Base-by-base conservation (phyloP, 2,113 vertebrate genomes). In the Nymphicus hollandicus region DNA sequence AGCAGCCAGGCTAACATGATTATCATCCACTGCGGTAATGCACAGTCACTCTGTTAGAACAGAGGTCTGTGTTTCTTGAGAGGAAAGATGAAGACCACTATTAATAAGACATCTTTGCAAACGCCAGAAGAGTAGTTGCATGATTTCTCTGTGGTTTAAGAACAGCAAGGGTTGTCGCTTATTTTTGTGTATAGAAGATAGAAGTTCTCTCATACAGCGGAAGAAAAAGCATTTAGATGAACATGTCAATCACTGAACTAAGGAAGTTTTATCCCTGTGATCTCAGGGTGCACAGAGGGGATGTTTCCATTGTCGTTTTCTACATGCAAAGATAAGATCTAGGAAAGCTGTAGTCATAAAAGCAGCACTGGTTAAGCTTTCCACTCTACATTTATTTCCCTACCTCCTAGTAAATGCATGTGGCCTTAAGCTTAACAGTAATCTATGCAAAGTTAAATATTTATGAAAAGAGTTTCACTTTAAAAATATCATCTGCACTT, bases 381-480 rank as follows among this genome's bases (percentile, higher is more conserved):
- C 10, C 15, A 72, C 15, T 74, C 15, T 13, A 19, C 13, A 33
- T 82, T 88, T 78, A 70, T 81, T 88, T 91, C 19, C n/a, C 22
- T 81, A 29, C 8, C 11, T 69, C 66, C 35, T 86, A 79, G 49
- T 84, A 81, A 93, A 71, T 58, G 17, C 25, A 70, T 46, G 24
- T 71, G 31, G 58, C 44, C n/a, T 91, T 87, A 79, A 89, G 24
- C 53, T 85, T 79, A 93, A 65, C 18, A 90, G 44, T 53, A 90
- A 82, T 66, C 17, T 6, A 81, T 55, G 53, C 8, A 88, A 95
- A 96, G 49, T 66, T 87, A 96, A 96, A 95, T 95, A 92, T 96
- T 95, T 92, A 92, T 77, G n/a, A 35, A 58, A 91, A 81, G 87
- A 61, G 5, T 76, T 94, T 93, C 37, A 71, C 39, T 88, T 87